Base-by-base conservation (phyloP, 1,140 invertebrate species). In the Cephus cinctus region DNA sequence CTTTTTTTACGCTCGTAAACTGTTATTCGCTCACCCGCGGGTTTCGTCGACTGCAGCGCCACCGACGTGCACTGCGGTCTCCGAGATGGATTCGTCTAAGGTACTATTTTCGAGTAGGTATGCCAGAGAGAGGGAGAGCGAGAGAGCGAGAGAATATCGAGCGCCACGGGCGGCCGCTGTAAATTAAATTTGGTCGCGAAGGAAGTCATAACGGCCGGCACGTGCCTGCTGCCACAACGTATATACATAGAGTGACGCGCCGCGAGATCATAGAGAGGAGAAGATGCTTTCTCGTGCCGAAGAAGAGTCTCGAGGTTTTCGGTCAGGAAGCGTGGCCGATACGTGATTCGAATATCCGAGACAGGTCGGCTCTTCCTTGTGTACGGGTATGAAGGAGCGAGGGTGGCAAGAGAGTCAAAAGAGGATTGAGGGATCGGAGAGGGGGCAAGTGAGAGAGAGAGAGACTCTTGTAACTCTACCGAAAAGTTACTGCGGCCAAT, bases 161-260 rank as follows among this genome's bases (percentile, higher is more conserved):
- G 38, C 15, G 23, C n/a, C n/a, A n/a, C 48, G 54, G 49, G 59
- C 43, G 61, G 54, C 32, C 51, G 47, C 54, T 63, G 56, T 61
- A 67, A 65, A 65, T 66, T 55, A 64, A 66, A 63, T 65, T 59
- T 51, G 46, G 48, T 53, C 53, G 55, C 41, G 42, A 53, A 63
- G 57, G 54, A 63, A 64, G 60, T 64, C 60, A 54, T 63, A 60
- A 64, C 57, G 60, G 50, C 52, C 22, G 60, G 57, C 61, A 63
- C 61, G 60, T 63, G 57, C 44, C 59, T 38, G 43, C 35, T 43
- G 21, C 42, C 38, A 31, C 30, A 4, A 32, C 12, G 1, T 14
- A 2, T 35, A 15, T 36, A 22, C 48, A n/a, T n/a, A n/a, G n/a
- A n/a, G 43, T 34, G 36, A 43, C 47, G 42, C 47, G 21, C 42